phyloP scores from a whole-genome alignment of 1,140 invertebrate species.

The Bombus superbus region DNA sequence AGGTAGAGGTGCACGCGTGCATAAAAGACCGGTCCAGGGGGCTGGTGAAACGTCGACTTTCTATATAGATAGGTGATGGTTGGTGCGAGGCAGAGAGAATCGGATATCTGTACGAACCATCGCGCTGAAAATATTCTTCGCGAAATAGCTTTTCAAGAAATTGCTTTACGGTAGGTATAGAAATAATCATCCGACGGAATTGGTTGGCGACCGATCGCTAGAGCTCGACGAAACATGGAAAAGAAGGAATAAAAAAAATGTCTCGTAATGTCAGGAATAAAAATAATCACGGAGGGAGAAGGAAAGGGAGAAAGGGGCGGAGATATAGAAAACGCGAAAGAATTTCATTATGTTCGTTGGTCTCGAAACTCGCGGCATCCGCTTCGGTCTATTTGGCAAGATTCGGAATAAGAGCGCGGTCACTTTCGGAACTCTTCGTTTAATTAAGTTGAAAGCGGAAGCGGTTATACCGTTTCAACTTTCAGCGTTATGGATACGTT shows the following conservation, averaged over 20 bases:
- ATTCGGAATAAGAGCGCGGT: background rate
- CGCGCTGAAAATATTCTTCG: slow-evolving; percentile 27
- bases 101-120: slow-evolving; percentile 33
- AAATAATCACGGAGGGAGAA: background rate
- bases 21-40: background rate
- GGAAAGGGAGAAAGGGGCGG: background rate
- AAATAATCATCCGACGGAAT: slow-evolving; percentile 40
- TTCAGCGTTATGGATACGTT: slow-evolving; percentile 14
- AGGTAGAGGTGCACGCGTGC: background rate
- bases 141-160: slow-evolving; percentile 11
- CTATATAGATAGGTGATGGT: slow-evolving; percentile 30
- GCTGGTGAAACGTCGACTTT: slow-evolving; percentile 20
- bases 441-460: slow-evolving; percentile 55
- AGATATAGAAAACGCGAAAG: background rate
- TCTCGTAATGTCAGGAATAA: background rate
- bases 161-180: slow-evolving; percentile 18
- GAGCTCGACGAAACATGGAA: background rate
- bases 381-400: slow-evolving; percentile 13
- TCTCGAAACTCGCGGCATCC: slow-evolving; percentile 4
- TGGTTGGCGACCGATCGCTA: background rate
- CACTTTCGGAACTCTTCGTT: slow-evolving; percentile 33
- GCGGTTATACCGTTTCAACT: slow-evolving; percentile 31
- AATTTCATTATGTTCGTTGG: background rate
- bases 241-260: slow-evolving; percentile 18
- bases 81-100: background rate